A percentile compares a stretch with the other conserved stretches of the same genome.
phyloP scores from a whole-genome alignment of 2,797 vertebrate genomes.

The Merluccius polli region DNA sequence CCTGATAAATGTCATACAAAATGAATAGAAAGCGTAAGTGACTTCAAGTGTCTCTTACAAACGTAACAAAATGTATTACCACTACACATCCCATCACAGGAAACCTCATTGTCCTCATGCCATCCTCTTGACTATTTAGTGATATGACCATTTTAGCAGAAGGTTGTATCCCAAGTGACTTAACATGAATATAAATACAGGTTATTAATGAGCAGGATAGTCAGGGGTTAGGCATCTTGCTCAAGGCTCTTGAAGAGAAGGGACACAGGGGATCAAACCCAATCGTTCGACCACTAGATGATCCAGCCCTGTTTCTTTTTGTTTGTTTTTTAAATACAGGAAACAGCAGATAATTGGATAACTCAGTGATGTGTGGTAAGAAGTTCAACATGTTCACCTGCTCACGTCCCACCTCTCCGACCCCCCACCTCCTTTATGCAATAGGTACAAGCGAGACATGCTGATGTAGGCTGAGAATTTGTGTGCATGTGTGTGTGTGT shows the following conservation, averaged over 20 bases:
- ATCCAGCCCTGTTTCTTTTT: no score
- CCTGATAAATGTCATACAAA: not conserved
- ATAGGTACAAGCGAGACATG: constrained; percentile 32
- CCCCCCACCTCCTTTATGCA: constrained; percentile 38
- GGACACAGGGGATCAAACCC: not conserved
- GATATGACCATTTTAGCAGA: not conserved
- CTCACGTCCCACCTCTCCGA: constrained; percentile 31
- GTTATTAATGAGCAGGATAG: not conserved
- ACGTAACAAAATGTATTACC: not conserved
- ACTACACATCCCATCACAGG: not conserved
- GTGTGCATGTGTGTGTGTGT: constrained; percentile 44
- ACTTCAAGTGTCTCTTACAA: not conserved
- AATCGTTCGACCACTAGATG: not conserved
- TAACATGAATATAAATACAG: not conserved
- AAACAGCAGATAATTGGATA: no score
- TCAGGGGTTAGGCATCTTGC: not conserved
- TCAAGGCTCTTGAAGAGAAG: not conserved
- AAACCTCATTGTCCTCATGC: not conserved
- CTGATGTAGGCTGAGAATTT: constrained; percentile 51
- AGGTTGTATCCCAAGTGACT: not conserved
- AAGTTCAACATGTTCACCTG: constrained; percentile 9
- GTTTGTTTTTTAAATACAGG: no score
- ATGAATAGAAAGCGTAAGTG: not conserved
- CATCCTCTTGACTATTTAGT: not conserved
- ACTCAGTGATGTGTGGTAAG: not conserved